Base-by-base conservation (phyloP, 2,797 vertebrate genomes). In the Leptoclinus maculatus region DNA sequence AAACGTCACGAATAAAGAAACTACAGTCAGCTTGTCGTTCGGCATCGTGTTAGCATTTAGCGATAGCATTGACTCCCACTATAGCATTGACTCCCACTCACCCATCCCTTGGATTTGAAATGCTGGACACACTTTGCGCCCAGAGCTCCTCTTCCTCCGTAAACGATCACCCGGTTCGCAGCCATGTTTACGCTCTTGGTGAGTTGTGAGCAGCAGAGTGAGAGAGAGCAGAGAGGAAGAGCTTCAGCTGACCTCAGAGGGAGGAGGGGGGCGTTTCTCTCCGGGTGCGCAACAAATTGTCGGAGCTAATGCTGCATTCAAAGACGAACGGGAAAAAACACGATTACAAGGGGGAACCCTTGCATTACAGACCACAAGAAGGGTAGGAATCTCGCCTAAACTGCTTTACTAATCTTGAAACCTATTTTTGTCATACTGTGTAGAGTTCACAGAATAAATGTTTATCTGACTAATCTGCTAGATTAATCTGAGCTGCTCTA, bases 71-170 rank as follows among this genome's bases (percentile, higher is more conserved):
- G n/a, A 7, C 7, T 0, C 0, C 14, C 21, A 80, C 91, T 96
- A 5, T 29, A 16, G 49, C 49, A 2, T 13, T 2, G n/a, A 7
- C 8, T 1, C 0, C 14, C 21, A 80, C 91, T 96, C 88, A 99
- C 98, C 97, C 97, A 98, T 89, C 95, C 92, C 87, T 93, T 95
- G 29, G 96, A 92, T 77, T 91, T 96, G 83, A 99, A 97, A 74
- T 95, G 92, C 4, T 91, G 94, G 74, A 98, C 97, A 67, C 97
- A 97, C 13, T 92, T 93, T 0, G 97, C 95, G 41, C 98, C 98
- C 87, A 98, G 93, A 0, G 97, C 97, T 1, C 98, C 97, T 66
- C 83, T 91, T 3, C 98, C 98, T 1, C 97, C 98, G 45, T 98
- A 99, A 23, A 99, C 95, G 73, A 99, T 90, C 38, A 96, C 96